A percentile compares a stretch with the other conserved stretches of the same genome.
phyloP scores from a whole-genome alignment of 1,140 invertebrate species.

The Heliconius eleuchia region DNA sequence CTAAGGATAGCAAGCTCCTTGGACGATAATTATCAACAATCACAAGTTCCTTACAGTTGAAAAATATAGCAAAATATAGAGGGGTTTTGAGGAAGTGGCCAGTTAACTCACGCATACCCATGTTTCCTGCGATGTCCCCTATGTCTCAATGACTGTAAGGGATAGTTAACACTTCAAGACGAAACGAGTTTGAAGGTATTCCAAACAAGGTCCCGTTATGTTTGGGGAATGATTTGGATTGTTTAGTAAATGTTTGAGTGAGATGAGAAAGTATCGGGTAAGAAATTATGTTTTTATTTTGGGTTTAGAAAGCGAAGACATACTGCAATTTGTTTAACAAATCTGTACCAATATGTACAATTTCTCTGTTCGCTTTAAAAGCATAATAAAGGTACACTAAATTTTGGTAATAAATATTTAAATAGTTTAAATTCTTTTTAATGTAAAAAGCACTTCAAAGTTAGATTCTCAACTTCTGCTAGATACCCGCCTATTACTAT shows the following conservation, averaged over 20 bases:
- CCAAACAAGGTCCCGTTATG: slow-evolving; percentile 31
- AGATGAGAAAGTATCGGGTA: not conserved
- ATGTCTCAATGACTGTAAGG: slow-evolving; percentile 43
- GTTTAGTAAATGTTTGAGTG: slow-evolving; percentile 9
- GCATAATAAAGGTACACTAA: not conserved
- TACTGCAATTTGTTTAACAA: too few species aligned
- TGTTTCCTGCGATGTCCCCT: slow-evolving; percentile 65
- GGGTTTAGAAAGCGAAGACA: not conserved
- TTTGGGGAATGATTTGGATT: slow-evolving; percentile 22
- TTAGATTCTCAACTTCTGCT: not conserved
- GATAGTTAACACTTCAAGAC: slow-evolving; percentile 50
- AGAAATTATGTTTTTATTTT: not conserved
- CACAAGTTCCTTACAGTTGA: slow-evolving; percentile 28
- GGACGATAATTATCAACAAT: slow-evolving; percentile 35
- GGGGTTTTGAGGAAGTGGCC: slow-evolving; percentile 62
- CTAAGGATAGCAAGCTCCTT: not conserved
- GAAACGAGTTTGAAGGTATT: slow-evolving; percentile 42
- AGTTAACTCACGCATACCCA: slow-evolving; percentile 69
- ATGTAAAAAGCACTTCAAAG: too few species aligned
- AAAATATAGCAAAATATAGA: slow-evolving; percentile 42
- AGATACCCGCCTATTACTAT: slow-evolving; percentile 2
- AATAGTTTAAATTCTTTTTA: not conserved
- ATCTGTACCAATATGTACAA: too few species aligned
- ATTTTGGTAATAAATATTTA: not conserved
- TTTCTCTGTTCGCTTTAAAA: not conserved